phyloP scores from a whole-genome alignment of 2,797 vertebrate genomes.

The Falco novaeseelandiae region DNA sequence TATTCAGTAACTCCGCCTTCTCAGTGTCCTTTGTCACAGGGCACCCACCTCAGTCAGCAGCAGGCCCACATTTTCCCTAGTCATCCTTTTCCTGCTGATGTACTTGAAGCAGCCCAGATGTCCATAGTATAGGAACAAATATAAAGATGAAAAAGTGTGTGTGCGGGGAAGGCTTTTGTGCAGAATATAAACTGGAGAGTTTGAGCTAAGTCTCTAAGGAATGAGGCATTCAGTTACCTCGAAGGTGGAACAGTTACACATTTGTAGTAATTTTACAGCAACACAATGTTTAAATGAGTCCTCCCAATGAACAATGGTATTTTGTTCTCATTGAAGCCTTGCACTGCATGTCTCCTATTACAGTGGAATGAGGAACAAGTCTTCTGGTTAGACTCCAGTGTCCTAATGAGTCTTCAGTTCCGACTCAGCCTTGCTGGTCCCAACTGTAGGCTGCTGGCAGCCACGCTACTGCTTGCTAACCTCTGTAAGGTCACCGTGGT shows the following conservation, averaged over 20 bases:
- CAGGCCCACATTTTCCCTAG: no score
- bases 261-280: neutral
- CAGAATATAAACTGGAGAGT: neutral
- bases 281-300: neutral
- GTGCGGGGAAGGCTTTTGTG: neutral
- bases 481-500: neutral
- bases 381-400: neutral
- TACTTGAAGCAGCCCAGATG: no score
- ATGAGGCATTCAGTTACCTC: neutral
- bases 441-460: rapidly evolving
- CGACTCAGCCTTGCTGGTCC: neutral
- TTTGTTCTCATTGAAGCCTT: neutral
- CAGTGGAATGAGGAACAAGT: neutral
- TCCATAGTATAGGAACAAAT: neutral
- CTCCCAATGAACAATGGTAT: neutral
- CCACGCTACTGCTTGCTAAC: neutral
- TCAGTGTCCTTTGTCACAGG: no score
- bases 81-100: no score
- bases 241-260: neutral
- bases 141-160: neutral
- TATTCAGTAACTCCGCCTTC: no score
- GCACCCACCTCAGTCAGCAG: no score
- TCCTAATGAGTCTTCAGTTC: neutral
- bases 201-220: neutral
- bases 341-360: neutral